Conservation (phyloP, 2,888 invertebrate species). For the Chamaedrilus cognettii region DNA sequence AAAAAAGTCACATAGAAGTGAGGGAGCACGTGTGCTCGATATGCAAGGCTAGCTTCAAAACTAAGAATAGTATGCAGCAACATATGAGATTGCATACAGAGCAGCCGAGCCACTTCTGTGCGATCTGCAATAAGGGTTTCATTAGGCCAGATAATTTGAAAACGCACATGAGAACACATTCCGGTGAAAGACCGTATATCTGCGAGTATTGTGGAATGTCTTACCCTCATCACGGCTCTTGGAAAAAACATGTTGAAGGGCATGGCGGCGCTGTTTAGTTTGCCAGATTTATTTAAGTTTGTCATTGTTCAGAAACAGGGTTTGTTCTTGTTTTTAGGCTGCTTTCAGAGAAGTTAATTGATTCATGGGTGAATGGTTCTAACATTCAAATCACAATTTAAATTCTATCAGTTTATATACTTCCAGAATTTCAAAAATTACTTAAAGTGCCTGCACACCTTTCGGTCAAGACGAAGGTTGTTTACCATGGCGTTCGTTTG, state of each 20-base stretch:
- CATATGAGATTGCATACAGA: background rate
- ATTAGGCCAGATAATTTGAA: background rate
- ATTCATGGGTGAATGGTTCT: no score
- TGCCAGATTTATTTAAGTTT: no score
- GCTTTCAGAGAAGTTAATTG: no score
- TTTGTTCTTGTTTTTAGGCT: no score
- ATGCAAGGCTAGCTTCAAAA: background rate
- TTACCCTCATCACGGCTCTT: background rate
- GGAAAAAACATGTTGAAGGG: background rate
- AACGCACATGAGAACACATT: background rate
- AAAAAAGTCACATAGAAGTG: background rate
- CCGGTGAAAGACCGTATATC: background rate
- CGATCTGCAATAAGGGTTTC: background rate
- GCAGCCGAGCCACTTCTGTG: background rate
- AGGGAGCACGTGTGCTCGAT: background rate
- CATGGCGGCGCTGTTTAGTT: no score
- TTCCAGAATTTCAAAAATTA: no score
- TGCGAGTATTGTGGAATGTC: background rate
- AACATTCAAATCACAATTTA: no score
- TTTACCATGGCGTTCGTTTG: no score
- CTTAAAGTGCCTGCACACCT: no score
- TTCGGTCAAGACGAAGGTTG: no score
- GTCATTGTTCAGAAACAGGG: no score
- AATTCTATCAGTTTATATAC: no score
- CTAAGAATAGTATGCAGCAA: background rate